Conservation (phyloP, 1,140 invertebrate genomes). For the Zaprionus kolodkinae region DNA sequence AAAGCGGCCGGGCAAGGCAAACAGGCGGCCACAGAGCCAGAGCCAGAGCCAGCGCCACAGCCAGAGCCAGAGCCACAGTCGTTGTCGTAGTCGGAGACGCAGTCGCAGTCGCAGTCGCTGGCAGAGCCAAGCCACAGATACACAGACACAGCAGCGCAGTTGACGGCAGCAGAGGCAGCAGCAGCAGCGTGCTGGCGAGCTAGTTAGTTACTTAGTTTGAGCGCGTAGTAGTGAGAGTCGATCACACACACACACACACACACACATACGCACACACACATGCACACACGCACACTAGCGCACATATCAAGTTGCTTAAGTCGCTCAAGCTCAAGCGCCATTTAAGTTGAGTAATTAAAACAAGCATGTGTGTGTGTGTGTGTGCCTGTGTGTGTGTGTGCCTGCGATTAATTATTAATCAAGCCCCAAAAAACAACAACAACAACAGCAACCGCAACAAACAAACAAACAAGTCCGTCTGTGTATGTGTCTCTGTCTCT, state of each 20-base stretch:
- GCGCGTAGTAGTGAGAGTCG: slow-evolving; percentile 76
- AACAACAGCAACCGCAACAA: slow-evolving; percentile 48
- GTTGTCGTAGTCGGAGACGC: slow-evolving; percentile 32
- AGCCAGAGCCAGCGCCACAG: slow-evolving; percentile 36
- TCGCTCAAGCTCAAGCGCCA: slow-evolving; percentile 75
- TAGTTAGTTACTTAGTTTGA: slow-evolving; percentile 79
- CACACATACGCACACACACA: slow-evolving; percentile 51
- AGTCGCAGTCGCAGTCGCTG: slow-evolving; percentile 21
- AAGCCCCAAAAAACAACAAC: slow-evolving; percentile 64
- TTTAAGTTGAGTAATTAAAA: slow-evolving; percentile 81
- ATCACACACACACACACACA: slow-evolving; percentile 56
- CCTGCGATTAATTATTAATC: slow-evolving; percentile 80
- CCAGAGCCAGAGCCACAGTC: slow-evolving; percentile 27
- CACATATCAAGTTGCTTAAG: slow-evolving; percentile 76
- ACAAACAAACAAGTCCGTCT: slow-evolving; percentile 76
- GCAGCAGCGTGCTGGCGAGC: slow-evolving; percentile 57
- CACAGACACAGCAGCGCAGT: slow-evolving; percentile 17
- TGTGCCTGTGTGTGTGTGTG: slow-evolving; percentile 30
- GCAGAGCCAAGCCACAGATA: slow-evolving; percentile 18
- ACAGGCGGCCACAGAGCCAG: slow-evolving; percentile 62
- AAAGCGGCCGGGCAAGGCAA: slow-evolving; percentile 78
- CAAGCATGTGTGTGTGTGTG: slow-evolving; percentile 54
- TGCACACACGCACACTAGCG: slow-evolving; percentile 36
- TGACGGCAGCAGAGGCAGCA: slow-evolving; percentile 39
- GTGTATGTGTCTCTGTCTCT: slow-evolving; percentile 3